Evolutionary conservation across 2,113 vertebrate species (phyloP).

Genomic region (Myotis yumanensis): DNA sequence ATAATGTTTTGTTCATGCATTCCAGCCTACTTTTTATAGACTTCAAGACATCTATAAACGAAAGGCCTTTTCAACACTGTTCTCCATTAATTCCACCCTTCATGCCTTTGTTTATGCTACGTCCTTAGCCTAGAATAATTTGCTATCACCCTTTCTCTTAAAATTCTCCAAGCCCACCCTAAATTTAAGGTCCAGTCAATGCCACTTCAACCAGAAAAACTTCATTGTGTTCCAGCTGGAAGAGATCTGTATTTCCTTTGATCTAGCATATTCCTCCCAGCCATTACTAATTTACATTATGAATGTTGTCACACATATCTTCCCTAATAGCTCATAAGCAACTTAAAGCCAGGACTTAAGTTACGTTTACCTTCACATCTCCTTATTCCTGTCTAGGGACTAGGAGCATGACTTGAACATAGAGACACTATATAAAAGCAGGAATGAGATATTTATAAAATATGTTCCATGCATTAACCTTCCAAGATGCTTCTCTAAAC

Average conservation of each 20-base stretch:
- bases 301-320: background rate
- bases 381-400: background rate
- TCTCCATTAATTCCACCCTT: background rate
- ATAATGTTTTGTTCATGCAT: background rate
- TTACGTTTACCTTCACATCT: background rate
- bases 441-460: constrained; percentile 11
- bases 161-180: background rate
- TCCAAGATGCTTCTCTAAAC: background rate
- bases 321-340: background rate
- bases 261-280: background rate
- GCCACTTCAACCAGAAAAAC: background rate
- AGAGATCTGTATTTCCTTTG: background rate
- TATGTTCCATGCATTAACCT: background rate
- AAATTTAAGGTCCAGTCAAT: constrained; percentile 22
- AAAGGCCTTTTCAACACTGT: background rate
- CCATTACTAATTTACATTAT: background rate
- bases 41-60: background rate
- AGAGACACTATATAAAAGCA: background rate
- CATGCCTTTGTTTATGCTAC: background rate
- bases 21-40: background rate
- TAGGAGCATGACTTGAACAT: background rate
- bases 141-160: background rate
- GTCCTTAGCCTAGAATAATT: background rate
- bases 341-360: background rate
- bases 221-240: background rate